phyloP scores from a whole-genome alignment of 2,888 invertebrate genomes.

The Oscheius sp. region DNA sequence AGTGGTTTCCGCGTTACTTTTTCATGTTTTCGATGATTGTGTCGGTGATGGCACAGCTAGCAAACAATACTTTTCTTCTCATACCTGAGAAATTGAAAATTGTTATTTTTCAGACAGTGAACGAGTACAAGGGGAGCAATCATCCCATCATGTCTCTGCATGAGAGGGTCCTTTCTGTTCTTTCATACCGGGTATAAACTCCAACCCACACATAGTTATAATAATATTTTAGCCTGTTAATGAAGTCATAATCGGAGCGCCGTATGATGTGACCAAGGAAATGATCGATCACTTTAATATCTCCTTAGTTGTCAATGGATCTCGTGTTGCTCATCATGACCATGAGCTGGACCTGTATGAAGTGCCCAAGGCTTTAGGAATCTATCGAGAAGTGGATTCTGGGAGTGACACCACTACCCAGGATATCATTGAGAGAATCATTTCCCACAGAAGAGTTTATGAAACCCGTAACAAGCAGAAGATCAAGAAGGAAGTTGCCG shows the following conservation, averaged over 20 bases:
- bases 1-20: not conserved
- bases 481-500: conserved; percentile 84
- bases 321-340: conserved; percentile 55
- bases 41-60: no score
- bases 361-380: conserved; percentile 65
- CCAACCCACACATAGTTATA: not conserved
- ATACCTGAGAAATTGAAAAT: not conserved
- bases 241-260: conserved; percentile 98
- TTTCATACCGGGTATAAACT: conserved; percentile 78
- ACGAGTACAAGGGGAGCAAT: conserved; percentile 80
- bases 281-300: conserved; percentile 91
- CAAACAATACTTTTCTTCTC: not conserved
- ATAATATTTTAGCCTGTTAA: conserved; percentile 84
- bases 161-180: conserved; percentile 92
- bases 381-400: conserved; percentile 79
- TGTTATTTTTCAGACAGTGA: conserved; percentile 57
- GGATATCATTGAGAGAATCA: conserved; percentile 93
- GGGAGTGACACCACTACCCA: conserved; percentile 92
- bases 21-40: no score
- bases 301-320: conserved; percentile 40
- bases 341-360: conserved; percentile 84
- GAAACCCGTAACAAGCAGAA: conserved; percentile 84
- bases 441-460: conserved; percentile 79
- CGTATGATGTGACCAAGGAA: conserved; percentile 90
- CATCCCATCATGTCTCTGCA: conserved; percentile 99